A percentile compares a stretch with the other conserved stretches of the same genome.
These are phyloP conservation scores for Drosophila pseudoobscura DNA, from an alignment of 1,140 invertebrate species.

Conservation along the genomic window DNA sequence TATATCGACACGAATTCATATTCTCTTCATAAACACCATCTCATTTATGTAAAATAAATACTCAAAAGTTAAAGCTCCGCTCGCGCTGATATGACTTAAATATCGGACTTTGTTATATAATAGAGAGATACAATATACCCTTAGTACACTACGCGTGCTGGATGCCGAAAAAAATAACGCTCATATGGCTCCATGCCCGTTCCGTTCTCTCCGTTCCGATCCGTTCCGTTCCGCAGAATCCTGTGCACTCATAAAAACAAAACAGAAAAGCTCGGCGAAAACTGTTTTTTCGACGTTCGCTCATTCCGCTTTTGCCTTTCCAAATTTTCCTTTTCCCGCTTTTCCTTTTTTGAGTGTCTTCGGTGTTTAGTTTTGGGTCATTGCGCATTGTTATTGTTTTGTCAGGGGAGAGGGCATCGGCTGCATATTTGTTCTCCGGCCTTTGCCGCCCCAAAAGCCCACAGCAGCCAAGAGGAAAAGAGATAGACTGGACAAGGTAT, in stretches of 20 bases:
- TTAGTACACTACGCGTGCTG: too few species aligned
- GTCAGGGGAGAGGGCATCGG: conserved; percentile 40
- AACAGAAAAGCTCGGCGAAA: conserved; percentile 55
- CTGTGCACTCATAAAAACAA: conserved; percentile 49
- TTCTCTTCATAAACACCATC: too few species aligned
- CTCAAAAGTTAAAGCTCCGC: too few species aligned
- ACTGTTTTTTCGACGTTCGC: conserved; percentile 58
- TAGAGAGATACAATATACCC: too few species aligned
- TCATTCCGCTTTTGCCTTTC: conserved; percentile 9
- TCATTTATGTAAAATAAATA: too few species aligned
- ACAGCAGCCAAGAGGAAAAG: not conserved
- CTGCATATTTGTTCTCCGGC: conserved; percentile 70
- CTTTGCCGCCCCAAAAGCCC: conserved; percentile 11
- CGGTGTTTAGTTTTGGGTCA: conserved; percentile 80
- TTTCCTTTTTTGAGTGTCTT: conserved; percentile 35
- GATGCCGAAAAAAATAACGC: conserved; percentile 27
- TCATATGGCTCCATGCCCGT: conserved; percentile 43
- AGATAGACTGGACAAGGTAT: too few species aligned
- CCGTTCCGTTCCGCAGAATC: not conserved
- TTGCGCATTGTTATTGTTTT: conserved; percentile 79
- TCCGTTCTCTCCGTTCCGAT: conserved; percentile 3
- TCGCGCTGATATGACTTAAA: too few species aligned
- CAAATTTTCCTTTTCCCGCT: not conserved
- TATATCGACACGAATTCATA: too few species aligned
- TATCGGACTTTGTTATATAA: too few species aligned